Evolutionary conservation across 1,140 invertebrate species (phyloP), one percentile per base, ranked within the genome.

Genomic region (Scaptomyza hsui): DNA sequence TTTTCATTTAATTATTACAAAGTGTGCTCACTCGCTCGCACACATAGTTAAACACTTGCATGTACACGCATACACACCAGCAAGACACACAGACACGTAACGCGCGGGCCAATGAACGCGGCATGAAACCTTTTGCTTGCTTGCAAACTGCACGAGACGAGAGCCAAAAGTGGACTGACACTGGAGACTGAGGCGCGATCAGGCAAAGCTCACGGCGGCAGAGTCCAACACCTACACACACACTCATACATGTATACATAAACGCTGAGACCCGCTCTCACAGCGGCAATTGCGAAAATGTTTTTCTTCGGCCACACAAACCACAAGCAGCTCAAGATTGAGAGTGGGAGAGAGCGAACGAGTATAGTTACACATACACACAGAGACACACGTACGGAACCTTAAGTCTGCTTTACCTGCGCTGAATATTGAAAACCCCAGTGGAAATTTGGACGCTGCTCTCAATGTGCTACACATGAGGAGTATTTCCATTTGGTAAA

Each of bases 161-260:
- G 82, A 86, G 82, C 74, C 74, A 75, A 86, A 88, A 68, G 78
- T 75, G 64, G 81, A 86, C 81, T 86, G 71, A 78, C 55, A 68
- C 70, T 53, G 62, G 59, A 56, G 61, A 71, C 76, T 42, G 64
- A 60, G 64, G 51, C 49, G 64, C 80, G 77, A 86, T 80, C 80
- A 80, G 81, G 53, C 82, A 88, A 86, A 86, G 81, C 81, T 86
- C 82, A 75, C 61, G 68, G 63, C 60, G 16, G 61, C 70, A 21
- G 63, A 69, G 65, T 53, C 67, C 70, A 57, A 69, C 64, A 72
- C 55, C 55, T 61, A 68, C 64, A 72, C 63, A 60, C 47, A 53
- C 55, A 53, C 55, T 51, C 51, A 57, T 2, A 48, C 6, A 47
- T 9, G 18, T 2, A 10, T 13, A 4, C 15, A 42, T 3, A 39